Evolutionary conservation across 2,888 invertebrate species (phyloP).

Genomic region (Sarcophaga subvicina): DNA sequence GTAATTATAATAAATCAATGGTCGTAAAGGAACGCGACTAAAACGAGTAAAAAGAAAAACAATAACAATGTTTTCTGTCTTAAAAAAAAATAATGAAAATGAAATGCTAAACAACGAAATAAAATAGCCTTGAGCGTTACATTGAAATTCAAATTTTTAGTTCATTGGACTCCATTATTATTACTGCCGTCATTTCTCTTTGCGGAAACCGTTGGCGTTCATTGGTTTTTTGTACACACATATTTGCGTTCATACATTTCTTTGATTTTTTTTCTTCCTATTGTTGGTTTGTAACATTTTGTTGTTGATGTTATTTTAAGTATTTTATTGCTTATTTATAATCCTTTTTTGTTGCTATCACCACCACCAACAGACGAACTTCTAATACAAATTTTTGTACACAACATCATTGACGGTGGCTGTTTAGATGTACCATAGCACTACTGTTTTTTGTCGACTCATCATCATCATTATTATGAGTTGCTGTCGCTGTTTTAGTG

Average conservation of each 20-base stretch:
- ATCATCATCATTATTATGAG: slow-evolving; percentile 4
- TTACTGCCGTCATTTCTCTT: slow-evolving; percentile 4
- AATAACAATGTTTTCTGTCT: slow-evolving; percentile 32
- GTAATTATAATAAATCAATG: slow-evolving; percentile 64
- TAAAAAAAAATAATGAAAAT: background rate
- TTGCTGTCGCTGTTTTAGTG: background rate
- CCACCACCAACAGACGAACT: background rate
- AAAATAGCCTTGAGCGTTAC: slow-evolving; percentile 20
- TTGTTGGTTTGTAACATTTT: slow-evolving; percentile 14
- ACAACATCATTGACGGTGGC: background rate
- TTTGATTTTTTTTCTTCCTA: background rate
- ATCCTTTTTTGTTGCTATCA: slow-evolving; percentile 33
- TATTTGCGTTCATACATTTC: slow-evolving; percentile 7
- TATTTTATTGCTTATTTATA: slow-evolving; percentile 51
- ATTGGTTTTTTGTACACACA: slow-evolving; percentile 28
- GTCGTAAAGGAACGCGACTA: background rate
- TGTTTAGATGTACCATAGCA: background rate
- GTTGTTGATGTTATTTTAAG: slow-evolving; percentile 35
- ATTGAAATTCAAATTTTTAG: slow-evolving; percentile 14
- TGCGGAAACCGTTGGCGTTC: slow-evolving; percentile 50
- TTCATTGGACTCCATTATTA: slow-evolving; percentile 19
- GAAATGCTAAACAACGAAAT: slow-evolving; percentile 3
- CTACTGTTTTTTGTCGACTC: slow-evolving; percentile 7
- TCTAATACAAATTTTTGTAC: background rate
- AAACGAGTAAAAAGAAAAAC: background rate